Evolutionary conservation across 2,888 invertebrate species (phyloP).

Genomic region (Caenorhabditis zanzibari): DNA sequence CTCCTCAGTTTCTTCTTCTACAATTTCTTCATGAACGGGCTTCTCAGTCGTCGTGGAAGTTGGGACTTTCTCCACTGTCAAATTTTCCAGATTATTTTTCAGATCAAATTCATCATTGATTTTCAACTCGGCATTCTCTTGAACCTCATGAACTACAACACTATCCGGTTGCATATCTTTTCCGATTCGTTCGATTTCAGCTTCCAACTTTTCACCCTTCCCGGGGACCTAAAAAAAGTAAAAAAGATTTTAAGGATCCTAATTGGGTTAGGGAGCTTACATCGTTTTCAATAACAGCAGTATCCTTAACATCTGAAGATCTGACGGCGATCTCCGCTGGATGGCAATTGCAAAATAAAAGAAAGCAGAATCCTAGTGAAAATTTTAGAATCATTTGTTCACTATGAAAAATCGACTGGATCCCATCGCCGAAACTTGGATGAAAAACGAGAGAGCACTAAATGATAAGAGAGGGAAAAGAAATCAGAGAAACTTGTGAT

Average conservation of each 20-base stretch:
- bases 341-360: not conserved
- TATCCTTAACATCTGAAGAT: not conserved
- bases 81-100: constrained; percentile 22
- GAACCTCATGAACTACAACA: not conserved
- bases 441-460: not conserved
- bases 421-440: constrained; percentile 15
- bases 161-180: constrained; percentile 19
- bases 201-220: constrained; percentile 33
- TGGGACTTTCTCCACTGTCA: not conserved
- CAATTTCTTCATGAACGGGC: not conserved
- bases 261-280: too few species aligned
- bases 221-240: constrained; percentile 2
- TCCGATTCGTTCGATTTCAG: constrained; percentile 25
- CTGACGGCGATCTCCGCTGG: not conserved
- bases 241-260: too few species aligned
- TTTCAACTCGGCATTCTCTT: constrained; percentile 18
- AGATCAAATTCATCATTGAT: constrained; percentile 43
- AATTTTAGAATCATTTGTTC: constrained; percentile 20
- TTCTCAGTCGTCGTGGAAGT: not conserved
- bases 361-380: not conserved
- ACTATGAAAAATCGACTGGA: not conserved
- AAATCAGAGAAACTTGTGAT: constrained; percentile 40
- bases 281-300: not conserved
- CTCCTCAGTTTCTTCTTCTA: not conserved
- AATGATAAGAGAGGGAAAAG: not conserved